Percentiles rank a stretch among this genome's conserved stretches.
Evolutionary conservation across 2,113 vertebrate species (phyloP).

Genomic region (Gambusia affinis): DNA sequence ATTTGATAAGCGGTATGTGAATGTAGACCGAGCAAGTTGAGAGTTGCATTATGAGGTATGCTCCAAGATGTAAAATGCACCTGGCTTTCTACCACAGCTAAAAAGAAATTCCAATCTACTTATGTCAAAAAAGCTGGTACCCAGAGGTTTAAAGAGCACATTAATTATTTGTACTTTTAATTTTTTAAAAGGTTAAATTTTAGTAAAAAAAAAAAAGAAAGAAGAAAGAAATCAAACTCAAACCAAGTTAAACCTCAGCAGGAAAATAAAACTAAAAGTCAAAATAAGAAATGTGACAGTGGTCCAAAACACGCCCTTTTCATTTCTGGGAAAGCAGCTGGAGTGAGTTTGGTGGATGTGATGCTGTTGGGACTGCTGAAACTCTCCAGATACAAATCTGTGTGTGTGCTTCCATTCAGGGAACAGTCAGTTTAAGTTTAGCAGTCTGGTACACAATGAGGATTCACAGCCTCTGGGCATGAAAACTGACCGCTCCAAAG

Average conservation of each 20-base stretch:
- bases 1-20: conserved; percentile 25
- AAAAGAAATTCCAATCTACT: neutral
- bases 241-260: conserved; percentile 57
- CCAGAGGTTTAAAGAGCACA: neutral
- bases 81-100: conserved; percentile 21
- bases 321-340: conserved; percentile 70
- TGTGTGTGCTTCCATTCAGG: conserved; percentile 40
- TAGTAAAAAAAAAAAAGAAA: neutral
- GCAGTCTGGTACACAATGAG: conserved; percentile 64
- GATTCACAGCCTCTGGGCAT: conserved; percentile 66
- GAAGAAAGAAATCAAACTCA: conserved; percentile 9
- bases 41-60: conserved; percentile 43
- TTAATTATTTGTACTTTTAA: neutral
- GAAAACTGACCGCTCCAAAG: conserved; percentile 67
- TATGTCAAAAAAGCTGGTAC: neutral
- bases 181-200: neutral
- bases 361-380: conserved; percentile 66
- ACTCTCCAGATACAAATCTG: conserved; percentile 63
- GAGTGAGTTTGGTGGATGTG: conserved; percentile 64
- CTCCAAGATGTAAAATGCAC: conserved; percentile 35
- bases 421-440: conserved; percentile 58
- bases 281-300: conserved; percentile 55
- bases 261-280: conserved; percentile 31
- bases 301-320: conserved; percentile 66
- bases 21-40: conserved; percentile 37